Evolutionary conservation across 2,113 vertebrate genomes (phyloP).

Genomic region (Cacatua alba): DNA sequence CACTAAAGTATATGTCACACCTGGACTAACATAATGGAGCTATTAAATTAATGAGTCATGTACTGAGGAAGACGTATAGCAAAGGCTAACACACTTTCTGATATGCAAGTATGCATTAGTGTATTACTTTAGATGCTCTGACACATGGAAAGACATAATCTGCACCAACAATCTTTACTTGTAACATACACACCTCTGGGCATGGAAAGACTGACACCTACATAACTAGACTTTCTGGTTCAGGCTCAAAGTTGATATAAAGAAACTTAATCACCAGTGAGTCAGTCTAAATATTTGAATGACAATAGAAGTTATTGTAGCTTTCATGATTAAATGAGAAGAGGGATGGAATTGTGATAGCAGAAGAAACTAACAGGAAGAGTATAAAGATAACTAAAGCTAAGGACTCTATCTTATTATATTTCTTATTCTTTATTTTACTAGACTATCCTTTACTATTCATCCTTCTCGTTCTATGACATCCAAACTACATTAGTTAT

Average conservation of each 20-base stretch:
- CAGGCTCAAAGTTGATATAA: neutral
- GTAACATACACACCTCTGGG: neutral
- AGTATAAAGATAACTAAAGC: neutral
- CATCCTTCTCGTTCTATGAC: neutral
- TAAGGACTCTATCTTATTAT: neutral
- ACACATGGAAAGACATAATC: constrained; percentile 22
- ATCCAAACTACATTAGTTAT: neutral
- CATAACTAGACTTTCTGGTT: neutral
- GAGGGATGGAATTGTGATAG: neutral
- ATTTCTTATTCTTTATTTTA: neutral
- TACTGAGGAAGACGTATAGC: constrained; percentile 56
- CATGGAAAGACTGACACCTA: neutral
- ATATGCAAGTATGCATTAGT: constrained; percentile 2
- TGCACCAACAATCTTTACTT: neutral
- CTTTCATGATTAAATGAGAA: neutral
- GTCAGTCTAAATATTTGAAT: neutral
- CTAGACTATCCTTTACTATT: neutral
- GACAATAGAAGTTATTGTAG: neutral
- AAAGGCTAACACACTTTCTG: constrained; percentile 27
- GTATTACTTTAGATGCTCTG: neutral
- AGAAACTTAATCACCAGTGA: neutral
- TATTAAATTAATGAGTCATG: constrained; percentile 68
- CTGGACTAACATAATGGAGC: constrained; percentile 54
- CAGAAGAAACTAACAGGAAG: neutral
- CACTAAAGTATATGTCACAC: constrained; percentile 38